A percentile compares a stretch with the other conserved stretches of the same genome.
These are phyloP conservation scores for Napeogenes inachia DNA, from an alignment of 2,888 invertebrate genomes.

Conservation along the genomic window DNA sequence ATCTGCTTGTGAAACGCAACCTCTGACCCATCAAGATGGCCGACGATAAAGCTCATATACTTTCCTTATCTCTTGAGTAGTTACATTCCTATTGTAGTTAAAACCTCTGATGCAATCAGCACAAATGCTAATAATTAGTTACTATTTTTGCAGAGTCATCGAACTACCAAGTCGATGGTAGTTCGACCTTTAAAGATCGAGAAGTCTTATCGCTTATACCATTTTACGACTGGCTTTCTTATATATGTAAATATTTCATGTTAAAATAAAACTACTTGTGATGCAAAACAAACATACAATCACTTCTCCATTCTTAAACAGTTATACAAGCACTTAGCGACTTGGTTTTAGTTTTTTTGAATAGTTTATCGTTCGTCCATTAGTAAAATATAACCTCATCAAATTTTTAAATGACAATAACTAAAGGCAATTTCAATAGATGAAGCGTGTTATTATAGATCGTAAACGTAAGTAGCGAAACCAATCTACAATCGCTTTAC, in stretches of 20 bases:
- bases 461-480: slow-evolving; percentile 48
- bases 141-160: slow-evolving; percentile 38
- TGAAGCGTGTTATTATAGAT: slow-evolving; percentile 46
- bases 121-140: slow-evolving; percentile 44
- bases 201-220: too few species aligned
- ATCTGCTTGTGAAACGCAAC: slow-evolving; percentile 63
- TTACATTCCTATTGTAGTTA: slow-evolving; percentile 20
- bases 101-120: slow-evolving; percentile 37
- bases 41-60: slow-evolving; percentile 54
- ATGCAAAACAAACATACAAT: background rate
- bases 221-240: too few species aligned
- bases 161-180: slow-evolving; percentile 12
- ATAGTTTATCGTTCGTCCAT: slow-evolving; percentile 2
- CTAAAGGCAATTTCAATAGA: slow-evolving; percentile 38
- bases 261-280: background rate
- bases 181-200: slow-evolving; percentile 21
- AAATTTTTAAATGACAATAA: slow-evolving; percentile 39
- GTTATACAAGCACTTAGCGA: background rate
- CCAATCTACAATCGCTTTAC: slow-evolving; percentile 36
- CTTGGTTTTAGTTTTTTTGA: slow-evolving; percentile 4
- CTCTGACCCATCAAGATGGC: slow-evolving; percentile 69
- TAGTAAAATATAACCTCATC: slow-evolving; percentile 26
- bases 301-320: slow-evolving; percentile 1
- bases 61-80: slow-evolving; percentile 59
- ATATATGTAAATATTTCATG: slow-evolving; percentile 9